Percentiles rank a stretch among this genome's conserved stretches.
These are phyloP conservation scores for Chionis minor DNA, from an alignment of 2,113 vertebrate genomes.

Conservation along the genomic window DNA sequence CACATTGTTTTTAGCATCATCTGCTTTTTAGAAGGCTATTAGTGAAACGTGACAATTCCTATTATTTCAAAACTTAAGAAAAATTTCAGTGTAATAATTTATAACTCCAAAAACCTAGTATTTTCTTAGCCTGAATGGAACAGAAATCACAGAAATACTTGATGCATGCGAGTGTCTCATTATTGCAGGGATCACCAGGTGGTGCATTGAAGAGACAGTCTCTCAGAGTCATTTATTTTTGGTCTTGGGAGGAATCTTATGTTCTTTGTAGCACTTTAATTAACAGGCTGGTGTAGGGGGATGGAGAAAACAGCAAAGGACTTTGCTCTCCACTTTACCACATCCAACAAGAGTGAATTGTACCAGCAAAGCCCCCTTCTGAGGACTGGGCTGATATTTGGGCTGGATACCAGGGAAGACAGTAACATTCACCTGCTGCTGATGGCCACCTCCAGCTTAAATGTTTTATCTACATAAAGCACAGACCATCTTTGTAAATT, in stretches of 20 bases:
- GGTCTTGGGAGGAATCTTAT: background rate
- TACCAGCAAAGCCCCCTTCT: background rate
- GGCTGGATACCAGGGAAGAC: background rate
- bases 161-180: background rate
- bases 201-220: background rate
- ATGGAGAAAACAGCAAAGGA: background rate
- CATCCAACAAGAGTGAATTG: background rate
- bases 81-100: background rate
- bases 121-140: background rate
- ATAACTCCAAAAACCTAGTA: background rate
- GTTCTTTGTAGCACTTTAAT: background rate
- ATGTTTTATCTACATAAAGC: background rate
- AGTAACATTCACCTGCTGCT: background rate
- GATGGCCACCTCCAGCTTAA: rapidly evolving
- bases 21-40: background rate
- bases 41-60: background rate
- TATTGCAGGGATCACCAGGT: background rate
- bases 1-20: background rate
- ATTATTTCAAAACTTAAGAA: background rate
- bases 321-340: background rate
- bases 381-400: background rate
- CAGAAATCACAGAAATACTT: background rate
- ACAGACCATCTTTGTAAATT: background rate
- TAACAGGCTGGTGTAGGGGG: background rate
- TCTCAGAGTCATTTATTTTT: background rate